These are phyloP conservation scores for Bombus pascuorum DNA, from an alignment of 1,140 invertebrate species.

Conservation along the genomic window DNA sequence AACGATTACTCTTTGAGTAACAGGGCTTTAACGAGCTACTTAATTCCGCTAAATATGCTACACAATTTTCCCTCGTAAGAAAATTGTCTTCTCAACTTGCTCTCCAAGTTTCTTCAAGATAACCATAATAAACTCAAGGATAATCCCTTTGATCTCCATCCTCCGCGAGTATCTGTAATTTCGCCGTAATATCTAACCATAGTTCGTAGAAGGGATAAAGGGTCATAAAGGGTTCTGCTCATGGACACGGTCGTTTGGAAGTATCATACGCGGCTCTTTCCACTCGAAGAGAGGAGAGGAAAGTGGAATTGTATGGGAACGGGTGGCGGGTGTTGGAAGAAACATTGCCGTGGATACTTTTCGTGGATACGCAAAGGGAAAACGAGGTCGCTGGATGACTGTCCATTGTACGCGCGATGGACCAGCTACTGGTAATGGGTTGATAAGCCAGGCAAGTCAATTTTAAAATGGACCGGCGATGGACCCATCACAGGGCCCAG, in stretches of 20 bases:
- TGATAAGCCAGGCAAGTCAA: constrained; percentile 37
- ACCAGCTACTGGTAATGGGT: background rate
- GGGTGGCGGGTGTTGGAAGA: background rate
- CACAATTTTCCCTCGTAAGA: background rate
- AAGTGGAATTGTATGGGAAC: background rate
- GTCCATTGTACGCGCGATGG: background rate
- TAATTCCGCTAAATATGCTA: background rate
- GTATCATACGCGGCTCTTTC: background rate
- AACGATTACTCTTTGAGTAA: background rate
- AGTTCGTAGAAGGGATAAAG: constrained; percentile 16
- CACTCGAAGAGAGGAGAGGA: background rate
- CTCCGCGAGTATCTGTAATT: background rate
- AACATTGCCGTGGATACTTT: constrained; percentile 2
- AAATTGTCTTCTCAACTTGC: background rate
- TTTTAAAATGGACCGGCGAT: constrained; percentile 39
- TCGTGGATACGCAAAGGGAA: background rate
- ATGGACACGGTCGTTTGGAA: background rate
- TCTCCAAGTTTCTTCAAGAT: background rate
- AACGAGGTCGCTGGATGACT: constrained; percentile 8
- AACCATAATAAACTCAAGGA: background rate
- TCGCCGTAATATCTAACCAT: background rate
- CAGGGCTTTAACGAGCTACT: background rate
- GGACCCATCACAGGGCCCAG: background rate
- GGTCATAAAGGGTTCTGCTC: background rate
- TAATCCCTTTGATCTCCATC: constrained; percentile 1